phyloP scores from a whole-genome alignment of 2,797 vertebrate species.

The Paedocypris micromegethes region DNA sequence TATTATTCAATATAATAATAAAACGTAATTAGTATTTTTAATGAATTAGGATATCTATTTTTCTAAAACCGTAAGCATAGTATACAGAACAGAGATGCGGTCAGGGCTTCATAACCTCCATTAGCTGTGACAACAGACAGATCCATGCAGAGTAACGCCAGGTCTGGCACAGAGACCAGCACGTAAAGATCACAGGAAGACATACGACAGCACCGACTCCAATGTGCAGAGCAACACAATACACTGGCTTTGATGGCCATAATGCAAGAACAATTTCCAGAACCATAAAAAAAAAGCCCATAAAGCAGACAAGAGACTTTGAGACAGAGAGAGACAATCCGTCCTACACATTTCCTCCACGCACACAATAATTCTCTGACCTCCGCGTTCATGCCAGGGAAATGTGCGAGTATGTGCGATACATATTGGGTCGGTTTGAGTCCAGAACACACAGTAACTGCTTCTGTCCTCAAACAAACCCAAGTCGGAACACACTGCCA shows the following conservation, averaged over 20 bases:
- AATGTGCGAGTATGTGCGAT: slow-evolving; percentile 57
- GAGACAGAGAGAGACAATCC: slow-evolving; percentile 40
- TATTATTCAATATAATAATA: too few species aligned
- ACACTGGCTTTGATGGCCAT: slow-evolving; percentile 3
- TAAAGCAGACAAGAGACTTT: slow-evolving; percentile 54
- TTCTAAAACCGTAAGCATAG: slow-evolving; percentile 17
- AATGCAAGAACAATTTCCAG: slow-evolving; percentile 63
- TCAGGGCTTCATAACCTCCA: slow-evolving; percentile 45
- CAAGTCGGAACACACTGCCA: slow-evolving; percentile 38
- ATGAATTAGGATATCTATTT: not conserved
- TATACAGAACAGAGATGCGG: slow-evolving; percentile 31
- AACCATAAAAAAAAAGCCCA: slow-evolving; percentile 55
- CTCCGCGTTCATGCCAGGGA: slow-evolving; percentile 45
- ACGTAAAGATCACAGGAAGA: slow-evolving; percentile 53
- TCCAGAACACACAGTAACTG: slow-evolving; percentile 70
- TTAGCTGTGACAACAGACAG: slow-evolving; percentile 58
- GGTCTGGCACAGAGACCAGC: slow-evolving; percentile 65
- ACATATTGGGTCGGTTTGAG: slow-evolving; percentile 66
- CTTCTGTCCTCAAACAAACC: slow-evolving; percentile 44
- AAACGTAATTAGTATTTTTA: too few species aligned
- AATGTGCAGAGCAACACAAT: slow-evolving; percentile 58
- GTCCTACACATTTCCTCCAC: slow-evolving; percentile 59
- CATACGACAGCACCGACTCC: slow-evolving; percentile 26
- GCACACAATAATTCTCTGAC: slow-evolving; percentile 37
- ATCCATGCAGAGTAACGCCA: slow-evolving; percentile 66